These are phyloP conservation scores for Aegithalos caudatus DNA, from an alignment of 2,113 vertebrate species.

Conservation along the genomic window DNA sequence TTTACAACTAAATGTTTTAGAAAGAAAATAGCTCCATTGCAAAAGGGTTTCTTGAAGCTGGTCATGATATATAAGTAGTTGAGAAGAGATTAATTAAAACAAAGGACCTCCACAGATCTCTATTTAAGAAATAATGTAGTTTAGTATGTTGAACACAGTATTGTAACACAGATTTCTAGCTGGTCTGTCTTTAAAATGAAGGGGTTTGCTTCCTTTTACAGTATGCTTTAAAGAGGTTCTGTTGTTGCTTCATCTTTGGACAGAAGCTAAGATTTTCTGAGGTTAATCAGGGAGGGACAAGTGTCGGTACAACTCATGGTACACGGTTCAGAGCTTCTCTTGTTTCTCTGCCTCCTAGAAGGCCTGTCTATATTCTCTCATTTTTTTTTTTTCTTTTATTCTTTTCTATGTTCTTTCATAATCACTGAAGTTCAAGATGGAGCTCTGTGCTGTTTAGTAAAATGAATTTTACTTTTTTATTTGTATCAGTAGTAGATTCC, in stretches of 20 bases:
- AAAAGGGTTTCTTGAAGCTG: background rate
- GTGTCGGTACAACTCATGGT: rapidly evolving
- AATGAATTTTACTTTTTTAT: background rate
- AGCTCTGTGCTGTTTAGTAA: background rate
- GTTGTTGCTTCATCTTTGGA: background rate
- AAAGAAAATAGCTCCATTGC: background rate
- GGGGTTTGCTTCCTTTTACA: background rate
- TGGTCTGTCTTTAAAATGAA: background rate
- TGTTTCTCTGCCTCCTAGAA: background rate
- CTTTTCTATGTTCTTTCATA: background rate
- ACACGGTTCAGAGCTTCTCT: background rate
- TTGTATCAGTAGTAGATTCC: background rate
- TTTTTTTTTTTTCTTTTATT: too few relatives aligned
- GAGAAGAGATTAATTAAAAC: background rate
- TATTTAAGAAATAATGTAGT: background rate
- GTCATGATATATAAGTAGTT: background rate
- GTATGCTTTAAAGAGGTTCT: background rate
- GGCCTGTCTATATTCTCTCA: background rate
- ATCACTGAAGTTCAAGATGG: background rate
- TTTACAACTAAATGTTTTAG: background rate
- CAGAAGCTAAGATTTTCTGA: background rate
- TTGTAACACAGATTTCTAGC: background rate
- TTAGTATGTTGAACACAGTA: background rate
- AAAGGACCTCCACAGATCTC: background rate
- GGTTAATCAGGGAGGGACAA: background rate